These are phyloP conservation scores for Sakesphorus luctuosus DNA, from an alignment of 2,113 vertebrate species.

Conservation along the genomic window DNA sequence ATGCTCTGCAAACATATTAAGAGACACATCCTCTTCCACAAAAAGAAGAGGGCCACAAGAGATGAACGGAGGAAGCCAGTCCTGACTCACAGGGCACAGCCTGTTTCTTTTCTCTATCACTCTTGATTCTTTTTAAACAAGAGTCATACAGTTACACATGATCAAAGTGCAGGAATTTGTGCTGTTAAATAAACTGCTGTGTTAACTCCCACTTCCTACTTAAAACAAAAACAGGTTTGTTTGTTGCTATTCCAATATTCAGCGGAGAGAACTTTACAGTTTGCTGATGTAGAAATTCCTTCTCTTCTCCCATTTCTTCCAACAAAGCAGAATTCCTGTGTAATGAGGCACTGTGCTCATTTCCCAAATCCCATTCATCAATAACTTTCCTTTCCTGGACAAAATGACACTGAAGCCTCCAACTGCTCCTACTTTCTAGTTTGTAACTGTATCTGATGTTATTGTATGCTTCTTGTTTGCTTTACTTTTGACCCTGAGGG, in stretches of 20 bases:
- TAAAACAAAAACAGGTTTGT: background rate
- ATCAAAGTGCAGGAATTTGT: slow-evolving; percentile 15
- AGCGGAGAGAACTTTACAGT: background rate
- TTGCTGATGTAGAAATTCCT: background rate
- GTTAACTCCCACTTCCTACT: background rate
- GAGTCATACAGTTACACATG: background rate
- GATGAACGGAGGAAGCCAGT: background rate
- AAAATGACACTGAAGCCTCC: background rate
- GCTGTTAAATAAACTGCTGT: slow-evolving; percentile 38
- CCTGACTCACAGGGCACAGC: background rate
- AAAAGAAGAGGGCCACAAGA: background rate
- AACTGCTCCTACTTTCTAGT: background rate
- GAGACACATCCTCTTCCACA: background rate
- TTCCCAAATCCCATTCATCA: background rate
- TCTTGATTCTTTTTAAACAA: slow-evolving; percentile 22
- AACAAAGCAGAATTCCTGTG: background rate
- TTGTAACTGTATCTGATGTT: background rate
- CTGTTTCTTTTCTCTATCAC: background rate
- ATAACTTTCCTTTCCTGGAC: background rate
- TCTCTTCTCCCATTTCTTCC: background rate
- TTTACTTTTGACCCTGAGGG: background rate
- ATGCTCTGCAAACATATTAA: background rate
- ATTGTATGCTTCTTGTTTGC: background rate
- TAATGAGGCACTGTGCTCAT: background rate
- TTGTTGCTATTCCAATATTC: background rate